Evolutionary conservation across 2,797 vertebrate species (phyloP), one percentile per base, ranked within the genome.

Genomic region (Mallotus villosus): DNA sequence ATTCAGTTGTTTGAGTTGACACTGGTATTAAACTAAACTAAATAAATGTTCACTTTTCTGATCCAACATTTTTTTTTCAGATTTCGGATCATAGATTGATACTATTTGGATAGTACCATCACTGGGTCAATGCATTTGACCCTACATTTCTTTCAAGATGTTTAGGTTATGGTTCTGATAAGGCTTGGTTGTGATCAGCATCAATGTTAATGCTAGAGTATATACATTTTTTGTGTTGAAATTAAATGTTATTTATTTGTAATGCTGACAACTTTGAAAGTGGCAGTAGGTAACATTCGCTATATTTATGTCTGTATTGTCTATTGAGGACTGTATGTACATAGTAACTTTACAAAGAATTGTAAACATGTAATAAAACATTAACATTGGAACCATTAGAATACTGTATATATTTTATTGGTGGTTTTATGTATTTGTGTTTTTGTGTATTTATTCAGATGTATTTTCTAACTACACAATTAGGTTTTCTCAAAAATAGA

Each of bases 141-240:
- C 16, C 17, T 55, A n/a, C 19, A 17, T 55, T n/a, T n/a, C 4
- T 17, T n/a, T 55, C 16, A 55, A 5, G 1, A 46, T 46, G 1
- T n/a, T 5, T 55, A n/a, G 51, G 12, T 6, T 4, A 14, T 8
- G 17, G 51, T 55, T n/a, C 51, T n/a, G 19, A 4, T 55, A 55
- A 55, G 51, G 19, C 17, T 4, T 7, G 60, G 25, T 9, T 62
- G 16, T 62, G 25, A 32, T 16, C 27, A 14, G 24, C 14, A 24
- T 37, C 24, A 63, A 66, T 41, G 12, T 72, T 0, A 25, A 60
- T 63, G 63, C 8, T 25, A 67, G 63, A 24, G 19, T 1, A 27
- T 76, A 71, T 58, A 53, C 53, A 12, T 5, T 78, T 5, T 59
- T 72, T 64, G 74, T 58, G 55, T 58, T 58, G 19, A 22, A 58